Percentiles rank a stretch among this genome's conserved stretches.
These are phyloP conservation scores for Apocrypta bakeri DNA, from an alignment of 1,140 invertebrate genomes.

Conservation along the genomic window DNA sequence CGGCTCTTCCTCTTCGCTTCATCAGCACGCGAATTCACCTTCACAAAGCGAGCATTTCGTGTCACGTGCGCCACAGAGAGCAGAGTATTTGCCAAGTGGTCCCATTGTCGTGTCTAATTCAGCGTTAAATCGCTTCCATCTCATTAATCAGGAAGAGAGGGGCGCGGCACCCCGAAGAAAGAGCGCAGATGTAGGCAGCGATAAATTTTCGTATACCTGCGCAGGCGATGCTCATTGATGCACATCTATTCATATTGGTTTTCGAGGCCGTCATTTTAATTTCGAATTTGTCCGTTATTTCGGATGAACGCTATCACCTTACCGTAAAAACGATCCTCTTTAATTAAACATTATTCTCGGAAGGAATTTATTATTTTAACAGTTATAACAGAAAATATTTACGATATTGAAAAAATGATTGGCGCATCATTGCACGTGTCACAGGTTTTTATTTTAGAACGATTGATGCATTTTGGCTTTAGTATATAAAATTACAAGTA, in stretches of 20 bases:
- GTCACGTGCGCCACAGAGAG: conserved; percentile 6
- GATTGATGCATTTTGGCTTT: too few species aligned
- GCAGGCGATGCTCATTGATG: conserved; percentile 68
- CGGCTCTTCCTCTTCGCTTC: conserved; percentile 5
- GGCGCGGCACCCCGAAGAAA: conserved; percentile 43
- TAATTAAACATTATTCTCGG: too few species aligned
- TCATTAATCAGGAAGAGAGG: conserved; percentile 71
- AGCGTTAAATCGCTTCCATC: conserved; percentile 75
- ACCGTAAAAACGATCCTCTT: too few species aligned
- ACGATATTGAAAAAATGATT: too few species aligned
- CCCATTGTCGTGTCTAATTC: conserved; percentile 74
- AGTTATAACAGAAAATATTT: too few species aligned
- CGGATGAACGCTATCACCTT: background rate
- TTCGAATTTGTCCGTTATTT: conserved; percentile 62
- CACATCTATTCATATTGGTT: conserved; percentile 64
- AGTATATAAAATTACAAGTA: too few species aligned
- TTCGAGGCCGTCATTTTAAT: conserved; percentile 66
- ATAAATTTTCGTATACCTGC: background rate
- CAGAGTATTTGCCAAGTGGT: conserved; percentile 52
- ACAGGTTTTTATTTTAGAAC: too few species aligned
- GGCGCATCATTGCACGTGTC: too few species aligned
- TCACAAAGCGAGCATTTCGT: conserved; percentile 9
- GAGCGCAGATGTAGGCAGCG: background rate
- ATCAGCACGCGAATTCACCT: conserved; percentile 19
- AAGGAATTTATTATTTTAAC: too few species aligned